These are phyloP conservation scores for Caenorhabditis plicata DNA, from an alignment of 2,888 invertebrate species.

Conservation along the genomic window DNA sequence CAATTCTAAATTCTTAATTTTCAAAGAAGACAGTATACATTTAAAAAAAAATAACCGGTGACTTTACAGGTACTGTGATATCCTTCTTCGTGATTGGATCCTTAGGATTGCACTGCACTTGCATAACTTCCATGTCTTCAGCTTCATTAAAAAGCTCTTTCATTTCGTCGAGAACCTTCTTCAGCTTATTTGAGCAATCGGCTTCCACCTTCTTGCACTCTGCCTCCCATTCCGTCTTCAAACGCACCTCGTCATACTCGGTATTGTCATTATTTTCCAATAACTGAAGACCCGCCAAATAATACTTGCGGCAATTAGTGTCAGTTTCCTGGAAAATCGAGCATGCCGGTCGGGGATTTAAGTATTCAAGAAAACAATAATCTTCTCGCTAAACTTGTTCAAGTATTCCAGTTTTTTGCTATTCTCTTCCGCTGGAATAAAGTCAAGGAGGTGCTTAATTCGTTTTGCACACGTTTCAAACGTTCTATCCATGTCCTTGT, in stretches of 20 bases:
- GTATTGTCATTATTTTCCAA: neutral
- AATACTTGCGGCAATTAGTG: too few species aligned
- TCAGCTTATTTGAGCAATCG: neutral
- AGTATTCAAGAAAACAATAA: too few species aligned
- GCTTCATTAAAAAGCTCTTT: neutral
- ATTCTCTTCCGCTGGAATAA: too few species aligned
- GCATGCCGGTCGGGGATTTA: too few species aligned
- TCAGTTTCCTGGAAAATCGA: too few species aligned
- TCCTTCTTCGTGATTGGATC: slow-evolving; percentile 46
- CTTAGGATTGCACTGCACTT: slow-evolving; percentile 29
- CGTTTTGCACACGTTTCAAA: too few species aligned
- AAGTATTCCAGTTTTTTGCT: too few species aligned
- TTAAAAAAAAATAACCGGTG: slow-evolving; percentile 13
- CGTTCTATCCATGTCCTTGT: too few species aligned
- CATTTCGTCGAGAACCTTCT: neutral
- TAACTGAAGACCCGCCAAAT: too few species aligned
- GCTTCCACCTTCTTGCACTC: neutral
- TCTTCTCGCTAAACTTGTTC: too few species aligned
- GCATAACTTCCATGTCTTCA: slow-evolving; percentile 18
- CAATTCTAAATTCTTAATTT: slow-evolving; percentile 12
- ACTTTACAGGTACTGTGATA: slow-evolving; percentile 43
- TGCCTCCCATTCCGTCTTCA: neutral
- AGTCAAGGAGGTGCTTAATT: too few species aligned
- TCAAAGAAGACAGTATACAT: neutral
- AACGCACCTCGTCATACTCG: neutral